These are phyloP conservation scores for Drosophila triauraria DNA, from an alignment of 1,140 invertebrate species.

Conservation along the genomic window DNA sequence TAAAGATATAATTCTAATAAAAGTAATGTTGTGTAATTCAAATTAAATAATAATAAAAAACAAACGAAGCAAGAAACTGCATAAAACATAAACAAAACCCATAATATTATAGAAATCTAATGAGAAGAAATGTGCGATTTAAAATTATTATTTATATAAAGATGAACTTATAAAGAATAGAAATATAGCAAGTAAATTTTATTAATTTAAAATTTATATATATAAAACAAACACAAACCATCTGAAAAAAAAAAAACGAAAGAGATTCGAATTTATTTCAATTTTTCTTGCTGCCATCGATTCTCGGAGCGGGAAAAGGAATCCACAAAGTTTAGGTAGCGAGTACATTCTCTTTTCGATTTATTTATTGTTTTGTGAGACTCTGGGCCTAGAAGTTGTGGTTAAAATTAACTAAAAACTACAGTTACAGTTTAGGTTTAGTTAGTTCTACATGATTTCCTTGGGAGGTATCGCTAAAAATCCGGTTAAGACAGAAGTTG, in stretches of 20 bases:
- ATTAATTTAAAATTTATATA: slow-evolving; percentile 83
- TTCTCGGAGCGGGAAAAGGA: no score
- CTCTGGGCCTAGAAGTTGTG: not conserved
- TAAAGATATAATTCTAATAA: slow-evolving; percentile 69
- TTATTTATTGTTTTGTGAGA: not conserved
- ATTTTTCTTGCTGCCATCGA: not conserved
- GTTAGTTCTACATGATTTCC: not conserved
- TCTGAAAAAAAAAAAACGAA: slow-evolving; percentile 44
- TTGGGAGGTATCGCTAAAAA: no score
- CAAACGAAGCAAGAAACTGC: slow-evolving; percentile 41
- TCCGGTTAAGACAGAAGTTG: not conserved
- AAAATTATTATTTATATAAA: slow-evolving; percentile 81
- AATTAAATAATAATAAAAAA: slow-evolving; percentile 69
- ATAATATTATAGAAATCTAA: slow-evolving; percentile 59
- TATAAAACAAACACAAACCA: slow-evolving; percentile 65
- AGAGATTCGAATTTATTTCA: slow-evolving; percentile 50
- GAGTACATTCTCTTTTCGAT: no score
- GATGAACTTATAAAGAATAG: slow-evolving; percentile 79
- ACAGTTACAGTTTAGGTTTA: not conserved
- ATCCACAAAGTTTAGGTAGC: no score
- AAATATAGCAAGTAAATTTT: slow-evolving; percentile 83
- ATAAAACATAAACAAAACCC: slow-evolving; percentile 46
- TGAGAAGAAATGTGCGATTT: slow-evolving; percentile 73
- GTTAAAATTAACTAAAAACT: not conserved
- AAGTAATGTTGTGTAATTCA: slow-evolving; percentile 83